Base-by-base conservation (phyloP, 2,797 vertebrate genomes). In the Hippopotamyrus pictus region DNA sequence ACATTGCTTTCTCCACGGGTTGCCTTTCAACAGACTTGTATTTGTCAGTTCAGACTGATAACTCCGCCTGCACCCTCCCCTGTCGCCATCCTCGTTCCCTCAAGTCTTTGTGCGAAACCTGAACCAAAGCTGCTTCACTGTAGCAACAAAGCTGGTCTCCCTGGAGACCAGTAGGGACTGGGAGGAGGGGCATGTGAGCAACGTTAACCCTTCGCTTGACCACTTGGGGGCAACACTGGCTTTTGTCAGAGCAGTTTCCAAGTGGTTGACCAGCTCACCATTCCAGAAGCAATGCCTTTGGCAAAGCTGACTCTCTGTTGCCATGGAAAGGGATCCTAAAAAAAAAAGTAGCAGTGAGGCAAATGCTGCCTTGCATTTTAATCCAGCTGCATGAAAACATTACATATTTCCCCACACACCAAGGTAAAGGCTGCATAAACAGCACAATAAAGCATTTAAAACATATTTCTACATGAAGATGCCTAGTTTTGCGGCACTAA, bases 241-340 rank as follows among this genome's bases (percentile, higher is more conserved):
- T 50, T 50, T 83, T 33, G 8, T 46, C 79, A 48, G n/a, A 48
- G n/a, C 19, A 46, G 44, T 48, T 44, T 86, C 33, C 41, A 44
- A 82, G 41, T 90, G 88, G 54, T 89, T 87, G 83, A 87, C 79
- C 86, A 44, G 96, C 97, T 98, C 94, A 99, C 98, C 98, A 99
- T 99, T 94, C 98, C 98, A 53, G 97, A 98, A 19, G 98, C 96
- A 69, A 99, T 98, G 94, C 97, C 96, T 95, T 97, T 98, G 92
- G 98, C 97, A 95, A 98, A 99, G 93, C 97, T 97, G 94, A 99
- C 97, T 89, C 98, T 97, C 95, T 98, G 97, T 89, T 98, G 94
- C 98, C 98, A 99, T 92, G 97, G 96, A 95, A 98, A 98, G 0
- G 95, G 96, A 88, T 99, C 98, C 98, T 99, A 94, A 5, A 90